Conservation (phyloP, 37 sponge, comb jelly and placozoan species). For the Cladorhizidae sp. region DNA sequence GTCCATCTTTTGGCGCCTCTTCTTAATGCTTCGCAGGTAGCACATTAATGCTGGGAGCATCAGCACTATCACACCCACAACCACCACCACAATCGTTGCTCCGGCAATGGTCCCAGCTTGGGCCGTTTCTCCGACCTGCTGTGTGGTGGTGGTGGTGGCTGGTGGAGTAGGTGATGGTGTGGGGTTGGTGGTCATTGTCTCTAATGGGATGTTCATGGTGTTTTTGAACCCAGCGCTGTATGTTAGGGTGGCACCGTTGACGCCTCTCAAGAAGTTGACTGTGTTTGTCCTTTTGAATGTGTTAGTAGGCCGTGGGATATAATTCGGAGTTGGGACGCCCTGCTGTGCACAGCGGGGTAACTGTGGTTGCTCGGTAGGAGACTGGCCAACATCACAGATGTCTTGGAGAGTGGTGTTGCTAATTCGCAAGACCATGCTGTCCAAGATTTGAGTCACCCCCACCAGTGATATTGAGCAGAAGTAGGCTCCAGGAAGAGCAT, state of each 20-base stretch:
- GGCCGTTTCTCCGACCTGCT: too few relatives aligned
- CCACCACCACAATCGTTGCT: too few relatives aligned
- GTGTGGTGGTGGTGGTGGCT: background rate
- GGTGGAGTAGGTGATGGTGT: background rate
- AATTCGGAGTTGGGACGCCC: background rate
- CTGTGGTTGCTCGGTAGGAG: background rate
- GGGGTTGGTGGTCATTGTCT: too few relatives aligned
- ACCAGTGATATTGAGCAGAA: background rate
- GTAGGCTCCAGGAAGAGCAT: conserved; percentile 5
- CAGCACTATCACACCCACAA: too few relatives aligned
- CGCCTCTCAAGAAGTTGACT: background rate
- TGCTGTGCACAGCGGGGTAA: background rate
- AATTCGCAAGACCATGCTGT: background rate
- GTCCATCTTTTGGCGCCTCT: too few relatives aligned
- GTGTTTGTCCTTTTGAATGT: background rate
- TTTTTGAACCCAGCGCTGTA: background rate
- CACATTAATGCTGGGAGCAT: too few relatives aligned
- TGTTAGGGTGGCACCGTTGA: background rate
- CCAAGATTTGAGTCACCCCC: background rate
- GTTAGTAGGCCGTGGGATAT: background rate
- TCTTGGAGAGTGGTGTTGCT: background rate
- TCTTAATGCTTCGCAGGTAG: too few relatives aligned
- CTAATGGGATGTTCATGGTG: background rate
- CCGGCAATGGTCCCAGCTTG: too few relatives aligned
- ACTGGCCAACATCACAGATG: background rate